Evolutionary conservation across 2,888 invertebrate species (phyloP), one percentile per base, ranked within the genome.

Genomic region (Drosophila paranaensis): DNA sequence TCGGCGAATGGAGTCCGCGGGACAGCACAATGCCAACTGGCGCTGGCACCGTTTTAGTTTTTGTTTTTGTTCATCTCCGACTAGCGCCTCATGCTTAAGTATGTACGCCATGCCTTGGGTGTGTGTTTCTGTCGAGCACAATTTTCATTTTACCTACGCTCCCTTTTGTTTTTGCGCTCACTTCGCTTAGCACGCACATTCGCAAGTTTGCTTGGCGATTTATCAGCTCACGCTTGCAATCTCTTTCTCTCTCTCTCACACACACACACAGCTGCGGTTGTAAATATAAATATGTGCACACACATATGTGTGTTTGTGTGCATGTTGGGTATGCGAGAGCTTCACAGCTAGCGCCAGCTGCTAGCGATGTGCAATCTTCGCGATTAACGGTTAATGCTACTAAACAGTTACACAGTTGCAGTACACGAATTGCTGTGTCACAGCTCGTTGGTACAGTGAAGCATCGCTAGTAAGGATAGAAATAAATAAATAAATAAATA

Each of bases 21-120:
- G 72, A 64, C 81, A 73, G 74, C 73, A 40, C 73, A 86, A 86
- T 78, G 89, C 80, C 81, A 87, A 86, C 81, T 87, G 66, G 62
- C 43, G 56, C 33, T 40, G 39, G 46, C 42, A 57, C 42, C 42
- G 48, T 60, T 63, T 62, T 39, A 63, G 50, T 63, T 77, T 77
- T 66, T 60, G 54, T 57, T 77, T 71, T 66, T 60, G 37, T 67
- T 42, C 60, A 57, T 57, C 54, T 43, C 35, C 16, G 25, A 40
- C 30, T 57, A 37, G 35, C 68, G 51, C 40, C 33, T 56, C 25
- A 56, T 50, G 30, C 46, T 13, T 14, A 55, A 43, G 20, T 43
- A 43, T 13, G 0, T 30, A 40, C 9, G 43, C 8, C 6, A 40
- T n/a, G 43, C 8, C 6, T 33, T 39, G 10, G 40, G 6, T 30